Conservation (phyloP, 2,113 vertebrate genomes). For the Bubalus kerabau region DNA sequence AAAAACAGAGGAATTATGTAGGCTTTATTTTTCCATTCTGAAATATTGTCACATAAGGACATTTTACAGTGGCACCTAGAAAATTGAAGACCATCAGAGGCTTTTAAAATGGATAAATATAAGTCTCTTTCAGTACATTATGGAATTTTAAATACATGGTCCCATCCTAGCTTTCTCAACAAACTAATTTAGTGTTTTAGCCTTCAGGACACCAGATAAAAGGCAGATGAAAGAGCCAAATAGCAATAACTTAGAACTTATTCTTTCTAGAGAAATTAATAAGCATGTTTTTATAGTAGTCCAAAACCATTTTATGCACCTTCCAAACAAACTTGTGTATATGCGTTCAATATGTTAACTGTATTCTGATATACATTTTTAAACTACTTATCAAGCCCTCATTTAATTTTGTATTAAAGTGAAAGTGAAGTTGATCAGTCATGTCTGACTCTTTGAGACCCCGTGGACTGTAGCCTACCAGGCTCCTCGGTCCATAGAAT, state of each 20-base stretch:
- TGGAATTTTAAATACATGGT: not conserved
- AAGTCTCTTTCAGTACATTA: not conserved
- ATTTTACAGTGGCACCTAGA: not conserved
- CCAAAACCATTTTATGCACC: not conserved
- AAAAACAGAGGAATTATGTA: not conserved
- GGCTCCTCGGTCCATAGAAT: no score
- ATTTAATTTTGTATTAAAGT: not conserved
- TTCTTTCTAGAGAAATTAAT: not conserved
- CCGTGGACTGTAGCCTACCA: no score
- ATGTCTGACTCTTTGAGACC: no score
- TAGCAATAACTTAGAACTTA: not conserved
- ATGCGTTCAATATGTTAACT: no score
- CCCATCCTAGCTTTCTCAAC: not conserved
- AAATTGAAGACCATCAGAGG: no score
- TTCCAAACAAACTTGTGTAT: no score
- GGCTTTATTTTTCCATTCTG: not conserved
- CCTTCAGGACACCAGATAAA: not conserved
- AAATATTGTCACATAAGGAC: not conserved
- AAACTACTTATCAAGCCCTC: not conserved
- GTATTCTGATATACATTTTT: not conserved
- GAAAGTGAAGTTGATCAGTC: no score
- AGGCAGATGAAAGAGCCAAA: not conserved
- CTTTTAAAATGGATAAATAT: not conserved
- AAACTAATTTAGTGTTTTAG: not conserved
- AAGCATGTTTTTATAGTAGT: not conserved